Conservation (phyloP, 2,113 vertebrate species). For the Neomonachus schauinslandi region DNA sequence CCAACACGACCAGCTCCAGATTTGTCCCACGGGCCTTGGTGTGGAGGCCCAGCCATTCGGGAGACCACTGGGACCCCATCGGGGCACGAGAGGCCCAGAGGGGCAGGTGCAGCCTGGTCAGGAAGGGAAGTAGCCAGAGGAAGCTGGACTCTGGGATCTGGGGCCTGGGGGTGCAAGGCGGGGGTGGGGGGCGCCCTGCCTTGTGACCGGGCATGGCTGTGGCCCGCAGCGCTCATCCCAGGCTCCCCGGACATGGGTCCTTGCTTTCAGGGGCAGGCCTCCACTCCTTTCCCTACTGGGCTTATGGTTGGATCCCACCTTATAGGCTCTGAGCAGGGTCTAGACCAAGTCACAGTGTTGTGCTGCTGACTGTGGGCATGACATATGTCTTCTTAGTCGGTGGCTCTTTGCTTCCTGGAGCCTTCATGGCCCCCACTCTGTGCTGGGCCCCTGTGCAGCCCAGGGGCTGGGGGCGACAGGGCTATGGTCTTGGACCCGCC, state of each 20-base stretch:
- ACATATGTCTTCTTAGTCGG: not conserved
- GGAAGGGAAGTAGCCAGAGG: not conserved
- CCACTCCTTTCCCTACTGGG: not conserved
- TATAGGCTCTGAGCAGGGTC: not conserved
- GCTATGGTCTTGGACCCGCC: not conserved
- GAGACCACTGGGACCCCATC: not conserved
- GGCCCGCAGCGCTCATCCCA: fast-evolving
- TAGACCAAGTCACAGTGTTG: not conserved
- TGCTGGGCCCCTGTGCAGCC: not conserved
- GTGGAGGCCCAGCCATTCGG: not conserved
- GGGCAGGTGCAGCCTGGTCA: not conserved
- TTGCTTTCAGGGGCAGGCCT: not conserved
- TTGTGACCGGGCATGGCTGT: not conserved
- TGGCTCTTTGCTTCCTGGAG: not conserved
- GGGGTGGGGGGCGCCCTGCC: not conserved
- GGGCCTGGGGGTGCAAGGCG: too few relatives aligned
- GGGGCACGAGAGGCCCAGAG: not conserved
- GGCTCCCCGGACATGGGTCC: not conserved
- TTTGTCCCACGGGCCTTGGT: not conserved
- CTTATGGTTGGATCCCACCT: not conserved
- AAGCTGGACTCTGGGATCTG: not conserved
- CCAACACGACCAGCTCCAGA: not conserved
- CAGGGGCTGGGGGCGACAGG: not conserved
- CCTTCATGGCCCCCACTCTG: not conserved
- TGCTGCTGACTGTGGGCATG: not conserved